Percentiles rank a stretch among this genome's conserved stretches.
Evolutionary conservation across 2,113 vertebrate species (phyloP).

Genomic region (Puntigrus tetrazona): DNA sequence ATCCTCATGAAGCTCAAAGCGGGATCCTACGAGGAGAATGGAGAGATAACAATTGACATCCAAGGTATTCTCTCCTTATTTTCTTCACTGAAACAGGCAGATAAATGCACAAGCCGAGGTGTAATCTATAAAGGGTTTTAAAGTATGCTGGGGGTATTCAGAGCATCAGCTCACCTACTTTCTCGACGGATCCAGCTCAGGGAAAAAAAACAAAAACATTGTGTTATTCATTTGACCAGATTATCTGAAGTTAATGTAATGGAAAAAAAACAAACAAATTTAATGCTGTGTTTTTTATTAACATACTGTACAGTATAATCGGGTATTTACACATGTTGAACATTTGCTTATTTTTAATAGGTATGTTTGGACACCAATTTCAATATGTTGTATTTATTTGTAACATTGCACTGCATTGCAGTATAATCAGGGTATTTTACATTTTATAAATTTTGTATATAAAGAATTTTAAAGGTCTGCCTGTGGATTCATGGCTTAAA

Average conservation of each 20-base stretch:
- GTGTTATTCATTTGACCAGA: neutral
- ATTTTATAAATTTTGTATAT: too few species aligned
- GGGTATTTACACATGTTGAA: too few species aligned
- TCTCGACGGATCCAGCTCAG: neutral
- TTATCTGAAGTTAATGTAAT: neutral
- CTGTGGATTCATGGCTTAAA: too few species aligned
- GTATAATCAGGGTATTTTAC: too few species aligned
- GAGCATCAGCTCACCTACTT: neutral
- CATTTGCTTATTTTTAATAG: too few species aligned
- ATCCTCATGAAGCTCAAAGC: slow-evolving; percentile 45
- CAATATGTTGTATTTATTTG: too few species aligned
- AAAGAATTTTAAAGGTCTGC: too few species aligned
- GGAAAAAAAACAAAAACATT: neutral
- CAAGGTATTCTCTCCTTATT: slow-evolving; percentile 47
- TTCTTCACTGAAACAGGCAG: slow-evolving; percentile 38
- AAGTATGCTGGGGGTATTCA: neutral
- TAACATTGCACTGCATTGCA: too few species aligned
- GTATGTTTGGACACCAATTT: too few species aligned
- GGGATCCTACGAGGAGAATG: slow-evolving; percentile 32
- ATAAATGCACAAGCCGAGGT: slow-evolving; percentile 43
- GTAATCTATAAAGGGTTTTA: slow-evolving; percentile 32
- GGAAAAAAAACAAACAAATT: neutral
- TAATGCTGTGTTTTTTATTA: neutral
- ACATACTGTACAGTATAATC: too few species aligned
- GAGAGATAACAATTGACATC: slow-evolving; percentile 37